These are phyloP conservation scores for Otus sunia DNA, from an alignment of 2,113 vertebrate genomes.

Conservation along the genomic window DNA sequence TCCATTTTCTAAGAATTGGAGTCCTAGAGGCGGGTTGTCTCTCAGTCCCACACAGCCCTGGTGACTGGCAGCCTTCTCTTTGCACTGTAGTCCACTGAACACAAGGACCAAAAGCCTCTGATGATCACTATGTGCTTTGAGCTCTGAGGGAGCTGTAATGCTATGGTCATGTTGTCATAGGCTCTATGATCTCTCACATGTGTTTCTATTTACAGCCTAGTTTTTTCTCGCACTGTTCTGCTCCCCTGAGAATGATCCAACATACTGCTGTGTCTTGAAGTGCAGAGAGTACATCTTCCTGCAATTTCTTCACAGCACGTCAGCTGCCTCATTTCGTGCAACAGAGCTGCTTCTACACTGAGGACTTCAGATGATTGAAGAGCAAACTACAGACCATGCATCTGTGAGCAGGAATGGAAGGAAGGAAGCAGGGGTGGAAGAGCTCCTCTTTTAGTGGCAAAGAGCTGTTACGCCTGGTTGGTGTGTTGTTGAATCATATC, in stretches of 20 bases:
- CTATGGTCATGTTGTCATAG: not conserved
- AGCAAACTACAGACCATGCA: not conserved
- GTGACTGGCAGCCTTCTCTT: not conserved
- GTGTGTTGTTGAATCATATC: not conserved
- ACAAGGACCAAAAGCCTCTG: not conserved
- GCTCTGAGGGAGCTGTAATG: not conserved
- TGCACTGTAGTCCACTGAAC: not conserved
- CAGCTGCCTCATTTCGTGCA: not conserved
- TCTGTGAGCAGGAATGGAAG: not conserved
- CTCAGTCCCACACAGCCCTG: not conserved
- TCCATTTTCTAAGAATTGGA: not conserved
- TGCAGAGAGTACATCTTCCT: not conserved
- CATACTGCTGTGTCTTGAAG: not conserved
- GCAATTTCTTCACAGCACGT: not conserved
- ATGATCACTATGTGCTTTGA: not conserved
- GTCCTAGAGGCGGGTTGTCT: not conserved
- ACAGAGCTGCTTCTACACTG: not conserved
- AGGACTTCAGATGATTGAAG: not conserved
- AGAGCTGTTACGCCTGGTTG: not conserved
- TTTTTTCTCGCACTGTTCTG: not conserved
- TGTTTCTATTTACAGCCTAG: not conserved
- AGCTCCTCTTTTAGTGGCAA: not conserved
- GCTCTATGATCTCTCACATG: not conserved
- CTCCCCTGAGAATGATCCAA: not conserved
- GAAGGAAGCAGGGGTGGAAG: constrained; percentile 25